These are phyloP conservation scores for Orbicella faveolata DNA, from an alignment of 64 coral and sea anemone genomes.

Conservation along the genomic window DNA sequence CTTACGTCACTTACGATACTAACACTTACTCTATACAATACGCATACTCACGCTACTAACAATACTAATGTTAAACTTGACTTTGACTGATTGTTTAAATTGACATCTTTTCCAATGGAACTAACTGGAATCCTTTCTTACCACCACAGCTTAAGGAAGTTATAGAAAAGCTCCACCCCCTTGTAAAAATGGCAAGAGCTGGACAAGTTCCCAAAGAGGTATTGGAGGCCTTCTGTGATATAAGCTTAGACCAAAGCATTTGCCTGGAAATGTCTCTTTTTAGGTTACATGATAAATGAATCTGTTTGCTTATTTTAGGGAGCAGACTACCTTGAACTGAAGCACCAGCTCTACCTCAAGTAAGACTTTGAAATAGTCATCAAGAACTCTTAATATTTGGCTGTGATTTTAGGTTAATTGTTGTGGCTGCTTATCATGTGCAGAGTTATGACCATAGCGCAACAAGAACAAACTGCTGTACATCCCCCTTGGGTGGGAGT, in stretches of 20 bases:
- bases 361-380: slow-evolving; percentile 23
- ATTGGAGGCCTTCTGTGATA: background rate
- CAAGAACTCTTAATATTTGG: background rate
- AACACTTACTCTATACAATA: no score
- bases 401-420: no score
- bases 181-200: slow-evolving; percentile 74
- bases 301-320: slow-evolving; percentile 50
- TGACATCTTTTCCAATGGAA: background rate
- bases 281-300: background rate
- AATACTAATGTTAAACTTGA: no score
- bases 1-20: no score
- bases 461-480: no score
- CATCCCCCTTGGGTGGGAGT: no score
- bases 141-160: slow-evolving; percentile 71
- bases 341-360: slow-evolving; percentile 91
- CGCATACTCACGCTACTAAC: no score
- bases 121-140: background rate
- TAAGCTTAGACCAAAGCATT: background rate
- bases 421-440: no score
- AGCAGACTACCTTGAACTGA: slow-evolving; percentile 84
- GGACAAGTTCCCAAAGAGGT: slow-evolving; percentile 85
- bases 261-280: background rate
- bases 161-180: slow-evolving; percentile 50
- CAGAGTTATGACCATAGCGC: no score
- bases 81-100: no score